A percentile compares a stretch with the other conserved stretches of the same genome.
These are phyloP conservation scores for Daktulosphaira vitifoliae DNA, from an alignment of 1,140 invertebrate genomes.

Conservation along the genomic window DNA sequence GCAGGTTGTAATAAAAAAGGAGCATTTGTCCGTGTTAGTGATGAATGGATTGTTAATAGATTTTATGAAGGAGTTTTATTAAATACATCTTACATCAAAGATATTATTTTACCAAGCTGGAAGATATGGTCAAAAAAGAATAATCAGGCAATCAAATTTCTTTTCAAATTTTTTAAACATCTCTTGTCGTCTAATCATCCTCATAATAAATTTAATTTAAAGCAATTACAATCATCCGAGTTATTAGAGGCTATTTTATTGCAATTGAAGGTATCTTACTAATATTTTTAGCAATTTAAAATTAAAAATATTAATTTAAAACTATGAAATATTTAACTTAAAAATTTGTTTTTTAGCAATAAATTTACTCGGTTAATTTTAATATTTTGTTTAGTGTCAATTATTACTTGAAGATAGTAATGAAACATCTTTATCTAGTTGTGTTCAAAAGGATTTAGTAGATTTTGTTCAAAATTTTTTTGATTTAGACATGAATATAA, in stretches of 20 bases:
- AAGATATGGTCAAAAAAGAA: conserved; percentile 20
- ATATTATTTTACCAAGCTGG: conserved; percentile 21
- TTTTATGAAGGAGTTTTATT: conserved; percentile 28
- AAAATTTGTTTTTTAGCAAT: neutral
- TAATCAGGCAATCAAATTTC: conserved; percentile 14
- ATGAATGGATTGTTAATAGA: conserved; percentile 28
- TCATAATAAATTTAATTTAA: conserved; percentile 28
- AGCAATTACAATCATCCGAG: conserved; percentile 27
- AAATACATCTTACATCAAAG: conserved; percentile 21
- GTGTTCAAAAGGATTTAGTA: conserved; percentile 24
- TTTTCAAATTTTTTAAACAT: conserved; percentile 32
- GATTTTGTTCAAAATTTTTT: conserved; percentile 24
- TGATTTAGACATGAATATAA: conserved; percentile 22
- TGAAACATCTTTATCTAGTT: conserved; percentile 4
- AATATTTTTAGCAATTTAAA: too few species aligned
- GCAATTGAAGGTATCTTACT: conserved; percentile 6
- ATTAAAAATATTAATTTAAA: too few species aligned
- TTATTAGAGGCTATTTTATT: conserved; percentile 26
- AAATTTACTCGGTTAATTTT: neutral
- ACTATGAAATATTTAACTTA: neutral
- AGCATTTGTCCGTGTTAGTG: conserved; percentile 9
- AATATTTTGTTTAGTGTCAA: conserved; percentile 4
- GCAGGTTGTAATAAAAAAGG: conserved; percentile 30
- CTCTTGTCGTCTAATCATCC: conserved; percentile 18
- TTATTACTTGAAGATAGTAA: conserved; percentile 21